Percentiles rank a stretch among this genome's conserved stretches.
These are phyloP conservation scores for Pammene aurita DNA, from an alignment of 2,888 invertebrate species.

Conservation along the genomic window DNA sequence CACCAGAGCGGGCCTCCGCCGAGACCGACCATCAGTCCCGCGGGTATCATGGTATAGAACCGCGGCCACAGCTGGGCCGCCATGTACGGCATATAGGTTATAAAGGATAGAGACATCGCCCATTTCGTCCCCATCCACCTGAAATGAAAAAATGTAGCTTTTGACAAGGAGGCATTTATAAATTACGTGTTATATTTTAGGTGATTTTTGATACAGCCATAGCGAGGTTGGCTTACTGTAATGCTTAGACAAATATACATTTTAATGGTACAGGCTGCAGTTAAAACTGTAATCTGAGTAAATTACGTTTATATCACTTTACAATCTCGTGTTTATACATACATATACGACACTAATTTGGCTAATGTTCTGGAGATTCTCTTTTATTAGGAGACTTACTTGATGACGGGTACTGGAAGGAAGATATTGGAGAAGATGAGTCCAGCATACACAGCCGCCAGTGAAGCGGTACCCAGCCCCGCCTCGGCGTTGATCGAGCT, in stretches of 20 bases:
- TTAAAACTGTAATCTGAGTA: too few relatives aligned
- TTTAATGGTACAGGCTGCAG: too few relatives aligned
- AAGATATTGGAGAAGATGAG: slow-evolving; percentile 80
- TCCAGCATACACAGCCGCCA: slow-evolving; percentile 80
- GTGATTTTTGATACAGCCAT: too few relatives aligned
- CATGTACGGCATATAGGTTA: slow-evolving; percentile 87
- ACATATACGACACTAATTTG: too few relatives aligned
- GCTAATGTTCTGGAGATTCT: too few relatives aligned
- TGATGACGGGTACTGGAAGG: slow-evolving; percentile 75
- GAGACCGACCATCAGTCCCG: slow-evolving; percentile 85
- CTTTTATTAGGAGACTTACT: slow-evolving; percentile 59
- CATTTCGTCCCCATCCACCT: slow-evolving; percentile 79
- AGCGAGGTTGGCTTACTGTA: too few relatives aligned
- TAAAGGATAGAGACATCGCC: slow-evolving; percentile 75
- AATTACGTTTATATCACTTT: too few relatives aligned
- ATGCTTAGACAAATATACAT: too few relatives aligned
- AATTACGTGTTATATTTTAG: too few relatives aligned
- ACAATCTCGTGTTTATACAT: too few relatives aligned
- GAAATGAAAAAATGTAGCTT: slow-evolving; percentile 44
- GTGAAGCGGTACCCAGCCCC: slow-evolving; percentile 76
- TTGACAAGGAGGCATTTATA: not conserved
- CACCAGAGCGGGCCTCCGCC: slow-evolving; percentile 88
- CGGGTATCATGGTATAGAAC: slow-evolving; percentile 85
- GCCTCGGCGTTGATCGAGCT: slow-evolving; percentile 80
- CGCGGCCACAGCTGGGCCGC: slow-evolving; percentile 86